Conservation (phyloP, 2,797 vertebrate genomes). For the Chrysocyon brachyurus region DNA sequence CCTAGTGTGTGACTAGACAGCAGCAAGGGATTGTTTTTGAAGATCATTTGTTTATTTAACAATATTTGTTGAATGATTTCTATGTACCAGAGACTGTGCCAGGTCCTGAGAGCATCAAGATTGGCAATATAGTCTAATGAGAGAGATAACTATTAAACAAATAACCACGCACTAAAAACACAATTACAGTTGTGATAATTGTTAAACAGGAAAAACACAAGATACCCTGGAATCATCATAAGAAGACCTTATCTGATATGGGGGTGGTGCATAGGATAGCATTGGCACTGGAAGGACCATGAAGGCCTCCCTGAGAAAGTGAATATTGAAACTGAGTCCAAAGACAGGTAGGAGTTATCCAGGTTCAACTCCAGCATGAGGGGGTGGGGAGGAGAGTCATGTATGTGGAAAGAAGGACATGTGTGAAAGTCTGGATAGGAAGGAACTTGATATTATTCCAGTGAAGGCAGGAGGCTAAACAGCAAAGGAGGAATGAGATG, state of each 20-base stretch:
- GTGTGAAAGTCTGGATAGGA: not conserved
- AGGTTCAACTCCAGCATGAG: not conserved
- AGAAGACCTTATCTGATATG: not conserved
- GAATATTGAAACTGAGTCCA: not conserved
- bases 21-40: not conserved
- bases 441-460: not conserved
- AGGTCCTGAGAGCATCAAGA: not conserved
- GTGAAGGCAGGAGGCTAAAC: not conserved
- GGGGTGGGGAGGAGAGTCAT: not conserved
- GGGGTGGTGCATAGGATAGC: not conserved
- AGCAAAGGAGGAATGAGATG: not conserved
- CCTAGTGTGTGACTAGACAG: not conserved
- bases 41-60: not conserved
- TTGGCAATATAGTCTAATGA: not conserved
- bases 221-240: not conserved
- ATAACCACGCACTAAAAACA: not conserved
- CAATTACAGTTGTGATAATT: not conserved
- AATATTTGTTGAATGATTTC: not conserved
- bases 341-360: not conserved
- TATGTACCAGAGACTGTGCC: not conserved
- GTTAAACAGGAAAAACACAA: not conserved
- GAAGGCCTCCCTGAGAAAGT: not conserved
- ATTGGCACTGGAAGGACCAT: not conserved
- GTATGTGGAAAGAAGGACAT: not conserved
- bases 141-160: not conserved